Conservation (phyloP, 2,797 vertebrate genomes). For the Mormyrus hasselquistii region DNA sequence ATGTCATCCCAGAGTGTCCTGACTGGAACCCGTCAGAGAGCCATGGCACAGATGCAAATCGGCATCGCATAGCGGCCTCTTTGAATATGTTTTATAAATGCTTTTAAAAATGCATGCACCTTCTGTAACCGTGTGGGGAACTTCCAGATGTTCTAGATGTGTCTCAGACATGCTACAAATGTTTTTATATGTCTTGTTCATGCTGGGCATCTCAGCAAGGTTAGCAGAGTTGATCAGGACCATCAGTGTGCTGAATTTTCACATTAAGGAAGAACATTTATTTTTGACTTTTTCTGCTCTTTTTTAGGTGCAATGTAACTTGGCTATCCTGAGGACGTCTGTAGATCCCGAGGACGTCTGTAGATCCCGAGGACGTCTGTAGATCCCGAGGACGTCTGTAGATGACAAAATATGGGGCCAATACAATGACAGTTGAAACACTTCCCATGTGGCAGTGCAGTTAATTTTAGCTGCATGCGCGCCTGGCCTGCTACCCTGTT, state of each 20-base stretch:
- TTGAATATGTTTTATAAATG: neutral
- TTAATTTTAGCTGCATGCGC: neutral
- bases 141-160: neutral
- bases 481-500: neutral
- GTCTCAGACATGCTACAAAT: neutral
- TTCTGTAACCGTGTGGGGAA: neutral
- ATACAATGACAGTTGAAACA: conserved; percentile 62
- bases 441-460: neutral
- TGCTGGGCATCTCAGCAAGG: neutral
- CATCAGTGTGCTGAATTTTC: neutral
- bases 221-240: neutral
- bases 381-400: conserved; percentile 54
- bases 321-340: conserved; percentile 60
- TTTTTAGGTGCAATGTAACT: conserved; percentile 50
- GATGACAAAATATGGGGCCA: conserved; percentile 73
- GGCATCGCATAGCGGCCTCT: conserved; percentile 70
- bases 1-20: conserved; percentile 91
- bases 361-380: conserved; percentile 40
- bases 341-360: conserved; percentile 62
- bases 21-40: conserved; percentile 74
- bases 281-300: neutral
- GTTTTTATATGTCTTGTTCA: neutral
- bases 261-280: neutral
- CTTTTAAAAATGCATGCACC: neutral
- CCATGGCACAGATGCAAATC: conserved; percentile 78